phyloP scores from a whole-genome alignment of 2,113 vertebrate species.

The Hipposideros armiger region DNA sequence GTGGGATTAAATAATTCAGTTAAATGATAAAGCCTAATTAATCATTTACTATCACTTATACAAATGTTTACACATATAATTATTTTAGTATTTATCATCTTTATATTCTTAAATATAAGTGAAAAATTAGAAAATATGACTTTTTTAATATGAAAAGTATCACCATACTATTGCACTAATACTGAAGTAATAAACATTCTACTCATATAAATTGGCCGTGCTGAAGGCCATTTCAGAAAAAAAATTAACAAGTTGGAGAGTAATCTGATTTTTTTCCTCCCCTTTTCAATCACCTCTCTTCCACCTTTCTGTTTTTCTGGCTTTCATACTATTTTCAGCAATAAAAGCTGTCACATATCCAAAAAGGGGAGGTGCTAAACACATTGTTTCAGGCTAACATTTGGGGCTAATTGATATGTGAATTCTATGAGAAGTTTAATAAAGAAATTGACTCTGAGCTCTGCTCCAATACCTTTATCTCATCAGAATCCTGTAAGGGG shows the following conservation, averaged over 20 bases:
- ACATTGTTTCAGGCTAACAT: neutral
- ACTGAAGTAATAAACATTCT: neutral
- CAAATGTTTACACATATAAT: neutral
- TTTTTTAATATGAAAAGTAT: neutral
- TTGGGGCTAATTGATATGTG: constrained; percentile 46
- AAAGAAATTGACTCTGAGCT: constrained; percentile 42
- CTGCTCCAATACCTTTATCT: neutral
- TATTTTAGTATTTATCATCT: neutral
- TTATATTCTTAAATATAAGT: neutral
- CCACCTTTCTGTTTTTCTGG: neutral
- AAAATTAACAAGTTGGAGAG: neutral
- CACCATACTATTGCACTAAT: neutral
- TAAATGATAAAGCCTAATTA: neutral
- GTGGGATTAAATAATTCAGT: neutral
- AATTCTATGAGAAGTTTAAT: constrained; percentile 18
- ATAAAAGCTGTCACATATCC: neutral
- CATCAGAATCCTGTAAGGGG: neutral
- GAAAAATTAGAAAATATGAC: neutral
- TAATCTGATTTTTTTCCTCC: neutral
- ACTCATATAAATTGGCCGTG: neutral
- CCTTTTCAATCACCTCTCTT: neutral
- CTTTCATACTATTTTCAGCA: neutral
- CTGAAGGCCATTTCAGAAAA: neutral
- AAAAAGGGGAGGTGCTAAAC: neutral
- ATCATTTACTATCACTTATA: neutral